Evolutionary conservation across 2,797 vertebrate species (phyloP).

Genomic region (Chromobotia macracanthus): DNA sequence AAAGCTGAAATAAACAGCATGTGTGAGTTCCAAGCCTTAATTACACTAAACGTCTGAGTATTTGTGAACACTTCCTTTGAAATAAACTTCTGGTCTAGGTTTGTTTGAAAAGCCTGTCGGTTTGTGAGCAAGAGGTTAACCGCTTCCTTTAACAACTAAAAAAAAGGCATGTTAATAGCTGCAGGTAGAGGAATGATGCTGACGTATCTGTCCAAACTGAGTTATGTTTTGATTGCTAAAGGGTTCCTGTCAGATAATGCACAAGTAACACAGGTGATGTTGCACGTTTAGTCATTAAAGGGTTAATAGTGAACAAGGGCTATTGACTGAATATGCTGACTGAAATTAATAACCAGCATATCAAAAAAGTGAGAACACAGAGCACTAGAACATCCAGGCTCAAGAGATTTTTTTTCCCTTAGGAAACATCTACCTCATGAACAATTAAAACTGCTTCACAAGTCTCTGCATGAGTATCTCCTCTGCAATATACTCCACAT

Average conservation of each 20-base stretch:
- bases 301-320: background rate
- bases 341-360: background rate
- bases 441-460: too few relatives aligned
- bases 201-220: background rate
- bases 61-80: slow-evolving; percentile 35
- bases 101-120: slow-evolving; percentile 41
- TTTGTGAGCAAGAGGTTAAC: slow-evolving; percentile 35
- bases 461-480: too few relatives aligned
- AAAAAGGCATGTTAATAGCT: slow-evolving; percentile 41
- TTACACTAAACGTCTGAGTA: slow-evolving; percentile 34
- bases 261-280: background rate
- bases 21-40: slow-evolving; percentile 35
- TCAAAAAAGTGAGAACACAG: background rate
- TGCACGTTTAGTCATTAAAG: background rate
- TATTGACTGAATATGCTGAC: background rate
- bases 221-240: background rate
- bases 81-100: slow-evolving; percentile 32
- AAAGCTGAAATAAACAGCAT: slow-evolving; percentile 47
- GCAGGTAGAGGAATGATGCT: background rate
- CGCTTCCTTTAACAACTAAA: slow-evolving; percentile 25
- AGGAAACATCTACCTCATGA: too few relatives aligned
- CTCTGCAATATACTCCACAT: too few relatives aligned
- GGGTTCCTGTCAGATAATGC: background rate
- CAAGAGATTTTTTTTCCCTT: too few relatives aligned
- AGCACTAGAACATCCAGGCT: too few relatives aligned